These are phyloP conservation scores for Fulmarus glacialis DNA, from an alignment of 2,113 vertebrate species.

Conservation along the genomic window DNA sequence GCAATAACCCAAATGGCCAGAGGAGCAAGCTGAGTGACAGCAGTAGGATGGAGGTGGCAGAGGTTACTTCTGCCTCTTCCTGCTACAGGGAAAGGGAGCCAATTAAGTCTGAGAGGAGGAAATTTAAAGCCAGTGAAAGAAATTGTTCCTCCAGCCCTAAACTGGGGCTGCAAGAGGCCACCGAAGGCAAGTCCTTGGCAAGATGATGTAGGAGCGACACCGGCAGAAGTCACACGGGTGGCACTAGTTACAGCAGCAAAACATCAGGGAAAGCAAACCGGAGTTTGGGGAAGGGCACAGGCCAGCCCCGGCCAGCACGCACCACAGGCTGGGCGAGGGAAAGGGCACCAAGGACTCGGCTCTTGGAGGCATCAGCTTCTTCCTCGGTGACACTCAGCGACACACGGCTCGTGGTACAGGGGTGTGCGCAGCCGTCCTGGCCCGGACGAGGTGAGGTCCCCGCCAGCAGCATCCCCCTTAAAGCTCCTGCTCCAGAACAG, in stretches of 20 bases:
- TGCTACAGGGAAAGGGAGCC: background rate
- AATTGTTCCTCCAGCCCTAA: background rate
- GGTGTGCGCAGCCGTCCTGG: background rate
- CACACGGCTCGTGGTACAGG: fast-evolving
- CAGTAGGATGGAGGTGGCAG: background rate
- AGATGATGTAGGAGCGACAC: fast-evolving
- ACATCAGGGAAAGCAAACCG: background rate
- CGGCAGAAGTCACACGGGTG: background rate
- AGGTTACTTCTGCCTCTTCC: background rate
- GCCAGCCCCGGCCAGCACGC: background rate
- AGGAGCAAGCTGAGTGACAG: background rate
- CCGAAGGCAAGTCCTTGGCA: fast-evolving
- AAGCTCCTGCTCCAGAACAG: background rate
- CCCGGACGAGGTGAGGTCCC: fast-evolving
- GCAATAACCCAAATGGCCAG: background rate
- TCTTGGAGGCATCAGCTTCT: background rate
- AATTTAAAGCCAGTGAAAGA: background rate
- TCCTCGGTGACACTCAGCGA: fast-evolving
- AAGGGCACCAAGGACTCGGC: background rate
- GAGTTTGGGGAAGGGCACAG: background rate
- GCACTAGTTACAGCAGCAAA: background rate
- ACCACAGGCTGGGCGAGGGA: fast-evolving
- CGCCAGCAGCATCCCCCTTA: background rate
- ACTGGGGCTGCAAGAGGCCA: background rate
- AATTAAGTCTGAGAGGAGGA: background rate